A percentile compares a stretch with the other conserved stretches of the same genome.
Evolutionary conservation across 2,888 invertebrate genomes (phyloP).

Genomic region (Catocala fraxini): DNA sequence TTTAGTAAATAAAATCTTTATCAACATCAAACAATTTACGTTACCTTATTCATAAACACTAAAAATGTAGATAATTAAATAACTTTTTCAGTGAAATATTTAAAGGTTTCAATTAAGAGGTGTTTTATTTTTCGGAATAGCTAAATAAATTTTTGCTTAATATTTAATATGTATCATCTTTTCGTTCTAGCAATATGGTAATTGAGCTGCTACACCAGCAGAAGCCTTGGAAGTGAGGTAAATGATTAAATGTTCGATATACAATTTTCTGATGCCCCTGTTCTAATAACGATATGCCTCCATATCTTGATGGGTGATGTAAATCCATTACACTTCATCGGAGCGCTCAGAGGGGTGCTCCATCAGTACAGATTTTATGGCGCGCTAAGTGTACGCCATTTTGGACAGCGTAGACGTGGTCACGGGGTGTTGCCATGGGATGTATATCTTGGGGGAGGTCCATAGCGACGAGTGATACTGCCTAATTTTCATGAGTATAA

Average conservation of each 20-base stretch:
- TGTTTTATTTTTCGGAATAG: too few species aligned
- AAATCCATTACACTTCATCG: constrained; percentile 62
- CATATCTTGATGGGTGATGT: constrained; percentile 59
- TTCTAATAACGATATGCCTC: constrained; percentile 50
- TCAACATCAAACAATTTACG: too few species aligned
- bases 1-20: neutral
- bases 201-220: neutral
- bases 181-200: too few species aligned
- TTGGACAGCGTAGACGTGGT: constrained; percentile 60
- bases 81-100: too few species aligned
- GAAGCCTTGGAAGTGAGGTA: constrained; percentile 30
- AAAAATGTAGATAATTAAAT: too few species aligned
- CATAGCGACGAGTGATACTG: constrained; percentile 46
- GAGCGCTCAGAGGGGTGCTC: constrained; percentile 47
- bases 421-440: constrained; percentile 56
- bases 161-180: too few species aligned
- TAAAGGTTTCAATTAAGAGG: too few species aligned
- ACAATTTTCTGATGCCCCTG: constrained; percentile 52
- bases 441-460: constrained; percentile 33
- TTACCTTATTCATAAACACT: too few species aligned
- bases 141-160: too few species aligned
- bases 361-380: constrained; percentile 65
- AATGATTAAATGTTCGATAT: constrained; percentile 51
- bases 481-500: constrained; percentile 41
- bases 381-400: constrained; percentile 68